Base-by-base conservation (phyloP, 1,140 invertebrate genomes). In the Megathymus violae region DNA sequence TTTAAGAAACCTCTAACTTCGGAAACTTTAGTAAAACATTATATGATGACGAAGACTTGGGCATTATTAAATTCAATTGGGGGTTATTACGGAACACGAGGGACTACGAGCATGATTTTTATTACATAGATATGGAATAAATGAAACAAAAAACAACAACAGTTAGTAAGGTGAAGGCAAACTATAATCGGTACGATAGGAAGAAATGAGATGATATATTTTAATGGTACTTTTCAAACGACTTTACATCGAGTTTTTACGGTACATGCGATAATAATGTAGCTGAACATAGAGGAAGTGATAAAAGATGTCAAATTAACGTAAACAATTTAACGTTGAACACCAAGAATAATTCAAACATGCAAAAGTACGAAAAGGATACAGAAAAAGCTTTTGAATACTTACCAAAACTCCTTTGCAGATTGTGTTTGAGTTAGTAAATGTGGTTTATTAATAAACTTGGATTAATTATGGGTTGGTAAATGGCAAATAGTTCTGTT, bases 381-480 rank as follows among this genome's bases (percentile, higher is more conserved):
- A 56, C 36, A 19, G 17, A 46, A 34, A 9, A 63, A 60, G 54
- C 19, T 13, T 16, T 31, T 1, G 13, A 36, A 44, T 17, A 71
- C 69, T 75, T 62, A 71, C 72, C 69, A n/a, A 17, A 65, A 63
- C 11, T 67, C 69, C 69, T 71, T 48, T 14, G 56, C 17, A 47
- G 44, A 59, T 14, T 22, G 17, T 59, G 6, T 58, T 58, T 34
- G 19, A 46, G 41, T 59, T 59, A 68, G 66, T 70, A 67, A 66
- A 52, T 65, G 64, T 65, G 64, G 59, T 64, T 34, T 69, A 61
- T 73, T 73, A 76, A 76, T 73, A 59, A n/a, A 46, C 16, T 46
- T 46, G 14, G 4, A 22, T 31, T 47, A 59, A 22, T 47, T 17
- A 19, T 3, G n/a, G n/a, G 6, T 34, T 47, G 47, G 36, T 50